phyloP scores from a whole-genome alignment of 2,888 invertebrate genomes.

The Malthinus seriepunctatus region DNA sequence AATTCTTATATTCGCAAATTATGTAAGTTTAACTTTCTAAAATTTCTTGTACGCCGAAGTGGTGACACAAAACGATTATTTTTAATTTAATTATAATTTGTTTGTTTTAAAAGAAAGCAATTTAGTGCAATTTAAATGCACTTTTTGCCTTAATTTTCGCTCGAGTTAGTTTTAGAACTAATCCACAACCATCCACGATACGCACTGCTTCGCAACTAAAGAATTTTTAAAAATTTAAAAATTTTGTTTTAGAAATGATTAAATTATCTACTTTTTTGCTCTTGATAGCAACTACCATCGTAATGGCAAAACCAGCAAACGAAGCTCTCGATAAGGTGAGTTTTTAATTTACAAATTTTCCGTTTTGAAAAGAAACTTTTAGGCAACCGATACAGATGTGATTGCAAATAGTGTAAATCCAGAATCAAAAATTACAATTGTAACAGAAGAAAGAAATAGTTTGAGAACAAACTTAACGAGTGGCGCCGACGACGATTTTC shows the following conservation, averaged over 20 bases:
- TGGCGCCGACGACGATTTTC: conserved; percentile 1
- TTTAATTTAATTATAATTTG: too few species aligned
- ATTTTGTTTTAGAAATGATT: neutral
- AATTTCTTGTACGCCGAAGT: too few species aligned
- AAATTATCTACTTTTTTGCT: conserved; percentile 12
- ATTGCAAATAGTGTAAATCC: conserved; percentile 18
- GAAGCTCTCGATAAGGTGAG: conserved; percentile 44
- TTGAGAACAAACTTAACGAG: neutral
- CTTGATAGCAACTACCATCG: conserved; percentile 6
- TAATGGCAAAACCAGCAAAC: conserved; percentile 39
- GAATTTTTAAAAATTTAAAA: too few species aligned
- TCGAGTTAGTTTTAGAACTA: too few species aligned
- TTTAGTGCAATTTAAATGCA: neutral
- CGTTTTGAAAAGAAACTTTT: neutral
- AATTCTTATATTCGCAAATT: too few species aligned
- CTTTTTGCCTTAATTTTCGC: too few species aligned
- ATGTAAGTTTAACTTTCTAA: too few species aligned
- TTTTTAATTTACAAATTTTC: neutral
- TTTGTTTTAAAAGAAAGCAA: too few species aligned
- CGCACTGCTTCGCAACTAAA: too few species aligned
- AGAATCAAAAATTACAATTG: neutral
- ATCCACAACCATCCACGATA: too few species aligned
- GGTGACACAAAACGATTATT: too few species aligned
- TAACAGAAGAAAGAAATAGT: neutral
- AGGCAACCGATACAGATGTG: conserved; percentile 20